These are phyloP conservation scores for Spongilla lacustris DNA, from an alignment of 37 sponge, comb jelly and placozoan genomes.

Conservation along the genomic window DNA sequence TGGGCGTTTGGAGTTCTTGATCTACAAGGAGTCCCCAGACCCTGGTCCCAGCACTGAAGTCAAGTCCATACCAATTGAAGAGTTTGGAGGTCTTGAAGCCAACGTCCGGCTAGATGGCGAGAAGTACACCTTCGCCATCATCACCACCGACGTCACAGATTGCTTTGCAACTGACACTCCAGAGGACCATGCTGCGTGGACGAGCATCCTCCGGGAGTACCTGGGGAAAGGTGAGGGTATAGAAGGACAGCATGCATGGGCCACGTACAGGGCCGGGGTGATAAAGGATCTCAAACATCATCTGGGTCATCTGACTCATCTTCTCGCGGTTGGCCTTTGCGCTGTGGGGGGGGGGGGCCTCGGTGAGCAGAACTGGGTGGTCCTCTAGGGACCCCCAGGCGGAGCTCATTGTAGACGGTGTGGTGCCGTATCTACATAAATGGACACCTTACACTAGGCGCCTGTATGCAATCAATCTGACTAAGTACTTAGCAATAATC, in stretches of 20 bases:
- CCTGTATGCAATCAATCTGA: too few species aligned
- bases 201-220: constrained; percentile 41
- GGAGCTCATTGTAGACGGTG: too few species aligned
- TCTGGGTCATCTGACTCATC: too few species aligned
- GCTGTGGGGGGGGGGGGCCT: too few species aligned
- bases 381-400: too few species aligned
- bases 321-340: too few species aligned
- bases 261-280: too few species aligned
- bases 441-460: too few species aligned
- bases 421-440: too few species aligned
- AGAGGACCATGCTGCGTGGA: constrained; percentile 46
- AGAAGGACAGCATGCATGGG: neutral
- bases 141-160: constrained; percentile 50
- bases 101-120: constrained; percentile 57
- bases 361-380: too few species aligned
- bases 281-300: too few species aligned
- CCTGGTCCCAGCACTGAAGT: constrained; percentile 46
- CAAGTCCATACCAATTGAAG: constrained; percentile 58
- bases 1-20: constrained; percentile 50
- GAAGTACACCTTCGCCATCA: constrained; percentile 52
- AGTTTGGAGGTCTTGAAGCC: constrained; percentile 52
- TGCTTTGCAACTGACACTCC: constrained; percentile 51
- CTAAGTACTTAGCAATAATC: too few species aligned
- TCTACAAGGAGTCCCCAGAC: constrained; percentile 44
- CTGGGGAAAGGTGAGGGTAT: constrained; percentile 61